Evolutionary conservation across 2,113 vertebrate genomes (phyloP).

Genomic region (Dromiciops gliroides): DNA sequence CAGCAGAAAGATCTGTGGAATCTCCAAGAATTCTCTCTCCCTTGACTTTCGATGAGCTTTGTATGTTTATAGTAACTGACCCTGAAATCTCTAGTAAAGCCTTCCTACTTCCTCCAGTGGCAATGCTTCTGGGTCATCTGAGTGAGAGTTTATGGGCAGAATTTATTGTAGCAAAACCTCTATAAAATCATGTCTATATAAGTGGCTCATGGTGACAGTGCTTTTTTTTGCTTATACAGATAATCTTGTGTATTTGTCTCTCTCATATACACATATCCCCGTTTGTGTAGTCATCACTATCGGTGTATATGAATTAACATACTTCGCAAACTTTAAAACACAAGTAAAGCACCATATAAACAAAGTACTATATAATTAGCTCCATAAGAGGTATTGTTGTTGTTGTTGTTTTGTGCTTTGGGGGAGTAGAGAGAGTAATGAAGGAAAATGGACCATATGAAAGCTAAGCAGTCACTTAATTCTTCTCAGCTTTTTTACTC

Average conservation of each 20-base stretch:
- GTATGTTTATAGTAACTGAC: neutral
- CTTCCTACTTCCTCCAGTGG: neutral
- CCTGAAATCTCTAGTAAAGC: neutral
- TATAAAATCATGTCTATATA: neutral
- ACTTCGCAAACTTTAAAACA: neutral
- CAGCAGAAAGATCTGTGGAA: neutral
- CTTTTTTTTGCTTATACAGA: neutral
- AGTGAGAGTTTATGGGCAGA: neutral
- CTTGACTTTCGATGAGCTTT: neutral
- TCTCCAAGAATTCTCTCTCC: neutral
- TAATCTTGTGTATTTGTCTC: neutral
- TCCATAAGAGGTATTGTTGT: neutral
- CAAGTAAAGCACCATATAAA: neutral
- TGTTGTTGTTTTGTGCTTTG: neutral
- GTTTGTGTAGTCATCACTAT: neutral
- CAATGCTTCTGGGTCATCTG: neutral
- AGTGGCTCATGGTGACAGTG: neutral
- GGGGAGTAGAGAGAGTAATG: neutral
- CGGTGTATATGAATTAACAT: neutral
- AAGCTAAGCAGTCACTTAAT: neutral
- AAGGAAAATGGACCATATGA: neutral
- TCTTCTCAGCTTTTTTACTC: neutral
- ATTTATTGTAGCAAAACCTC: neutral
- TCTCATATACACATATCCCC: neutral
- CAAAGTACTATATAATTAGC: neutral